Percentiles rank a stretch among this genome's conserved stretches.
phyloP scores from a whole-genome alignment of 2,113 vertebrate genomes.

The Catharus fuscescens region DNA sequence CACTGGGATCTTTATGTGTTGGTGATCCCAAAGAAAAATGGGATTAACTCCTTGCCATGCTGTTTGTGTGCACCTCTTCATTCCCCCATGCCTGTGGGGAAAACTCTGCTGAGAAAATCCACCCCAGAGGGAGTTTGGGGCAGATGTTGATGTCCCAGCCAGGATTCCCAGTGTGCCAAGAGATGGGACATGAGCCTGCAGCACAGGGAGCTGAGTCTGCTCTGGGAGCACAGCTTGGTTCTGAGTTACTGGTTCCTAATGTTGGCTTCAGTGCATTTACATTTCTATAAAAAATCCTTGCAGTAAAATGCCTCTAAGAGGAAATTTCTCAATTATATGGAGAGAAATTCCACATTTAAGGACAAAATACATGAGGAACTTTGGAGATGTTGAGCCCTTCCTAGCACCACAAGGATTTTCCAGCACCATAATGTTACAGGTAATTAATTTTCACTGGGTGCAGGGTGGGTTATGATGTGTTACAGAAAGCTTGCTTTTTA shows the following conservation, averaged over 20 bases:
- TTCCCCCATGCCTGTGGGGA: not conserved
- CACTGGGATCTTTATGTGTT: not conserved
- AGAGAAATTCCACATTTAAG: not conserved
- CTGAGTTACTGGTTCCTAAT: not conserved
- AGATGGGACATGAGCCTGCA: not conserved
- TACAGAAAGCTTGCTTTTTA: constrained; percentile 6
- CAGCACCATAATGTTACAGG: not conserved
- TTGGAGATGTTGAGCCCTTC: not conserved
- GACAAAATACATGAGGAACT: not conserved
- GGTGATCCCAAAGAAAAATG: not conserved
- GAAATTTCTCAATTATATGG: not conserved
- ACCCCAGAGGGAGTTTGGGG: accelerated
- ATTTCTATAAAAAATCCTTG: not conserved
- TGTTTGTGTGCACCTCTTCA: accelerated
- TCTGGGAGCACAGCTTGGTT: too few relatives aligned
- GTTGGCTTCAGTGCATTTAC: not conserved
- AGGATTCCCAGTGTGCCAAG: not conserved
- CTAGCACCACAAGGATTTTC: not conserved
- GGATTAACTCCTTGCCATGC: not conserved
- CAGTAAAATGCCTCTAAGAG: not conserved
- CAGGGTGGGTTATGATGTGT: not conserved
- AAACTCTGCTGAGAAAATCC: not conserved
- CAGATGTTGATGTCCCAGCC: accelerated
- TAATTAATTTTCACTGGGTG: not conserved
- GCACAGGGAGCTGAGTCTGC: not conserved